phyloP scores from a whole-genome alignment of 2,888 invertebrate species.

The Conistra vaccinii region DNA sequence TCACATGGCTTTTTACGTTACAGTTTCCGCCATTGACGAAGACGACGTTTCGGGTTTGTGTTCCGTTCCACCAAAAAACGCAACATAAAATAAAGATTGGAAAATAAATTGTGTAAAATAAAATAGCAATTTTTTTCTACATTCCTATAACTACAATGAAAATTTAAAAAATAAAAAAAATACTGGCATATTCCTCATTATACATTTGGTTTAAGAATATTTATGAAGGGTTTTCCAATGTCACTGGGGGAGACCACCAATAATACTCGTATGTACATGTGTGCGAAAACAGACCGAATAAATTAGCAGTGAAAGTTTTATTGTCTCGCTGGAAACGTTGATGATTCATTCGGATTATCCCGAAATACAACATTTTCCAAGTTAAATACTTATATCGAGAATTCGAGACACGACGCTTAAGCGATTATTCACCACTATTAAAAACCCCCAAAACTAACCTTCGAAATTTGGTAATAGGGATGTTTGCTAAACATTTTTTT shows the following conservation, averaged over 20 bases:
- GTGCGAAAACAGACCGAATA: constrained; percentile 32
- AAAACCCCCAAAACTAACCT: not conserved
- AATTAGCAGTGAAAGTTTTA: constrained; percentile 41
- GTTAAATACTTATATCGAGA: not conserved
- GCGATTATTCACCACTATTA: constrained; percentile 8
- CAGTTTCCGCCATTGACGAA: too few species aligned
- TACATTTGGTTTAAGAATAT: constrained; percentile 7
- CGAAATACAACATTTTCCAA: constrained; percentile 9
- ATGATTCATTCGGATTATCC: constrained; percentile 36
- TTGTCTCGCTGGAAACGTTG: constrained; percentile 15
- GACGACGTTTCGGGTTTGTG: not conserved
- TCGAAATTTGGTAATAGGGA: not conserved
- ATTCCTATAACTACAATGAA: not conserved
- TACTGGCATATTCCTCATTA: not conserved
- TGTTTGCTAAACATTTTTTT: too few species aligned
- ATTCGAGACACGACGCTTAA: not conserved
- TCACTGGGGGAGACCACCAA: constrained; percentile 9
- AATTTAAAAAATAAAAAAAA: not conserved
- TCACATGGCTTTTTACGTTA: not conserved
- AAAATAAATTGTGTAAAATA: not conserved
- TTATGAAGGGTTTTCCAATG: constrained; percentile 14
- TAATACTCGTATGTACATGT: not conserved
- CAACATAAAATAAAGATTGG: not conserved
- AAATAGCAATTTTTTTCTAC: not conserved
- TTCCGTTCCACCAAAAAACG: not conserved